phyloP scores from a whole-genome alignment of 2,113 vertebrate species.

The Ahaetulla prasina region DNA sequence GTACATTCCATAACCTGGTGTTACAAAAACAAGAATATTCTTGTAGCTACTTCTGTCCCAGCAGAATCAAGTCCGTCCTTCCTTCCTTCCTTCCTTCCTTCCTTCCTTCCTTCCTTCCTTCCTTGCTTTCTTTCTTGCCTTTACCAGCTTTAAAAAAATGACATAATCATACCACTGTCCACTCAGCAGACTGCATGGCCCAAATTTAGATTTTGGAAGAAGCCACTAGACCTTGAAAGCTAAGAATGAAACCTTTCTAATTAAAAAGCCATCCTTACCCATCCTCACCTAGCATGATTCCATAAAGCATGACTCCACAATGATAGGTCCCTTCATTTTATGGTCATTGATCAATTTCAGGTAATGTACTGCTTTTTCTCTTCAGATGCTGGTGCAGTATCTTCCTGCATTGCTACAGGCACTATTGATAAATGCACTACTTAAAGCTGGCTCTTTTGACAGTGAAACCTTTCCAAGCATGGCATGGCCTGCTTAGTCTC shows the following conservation, averaged over 20 bases:
- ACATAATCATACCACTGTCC: neutral
- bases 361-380: neutral
- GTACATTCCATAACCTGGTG: neutral
- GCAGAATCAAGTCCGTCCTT: neutral
- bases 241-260: neutral
- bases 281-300: neutral
- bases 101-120: too few relatives aligned
- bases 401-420: neutral
- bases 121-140: neutral
- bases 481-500: slow-evolving; percentile 65
- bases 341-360: neutral
- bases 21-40: neutral
- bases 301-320: neutral
- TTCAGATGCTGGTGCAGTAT: slow-evolving; percentile 27
- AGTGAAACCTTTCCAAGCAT: slow-evolving; percentile 46
- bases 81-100: too few relatives aligned
- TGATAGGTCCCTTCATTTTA: neutral
- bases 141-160: neutral
- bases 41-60: neutral
- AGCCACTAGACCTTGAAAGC: neutral
- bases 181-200: neutral
- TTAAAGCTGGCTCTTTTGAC: slow-evolving; percentile 29
- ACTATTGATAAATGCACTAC: slow-evolving; percentile 14
- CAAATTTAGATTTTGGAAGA: neutral
- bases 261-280: neutral